These are phyloP conservation scores for Lottia scabra DNA, from an alignment of 2,888 invertebrate genomes.

Conservation along the genomic window DNA sequence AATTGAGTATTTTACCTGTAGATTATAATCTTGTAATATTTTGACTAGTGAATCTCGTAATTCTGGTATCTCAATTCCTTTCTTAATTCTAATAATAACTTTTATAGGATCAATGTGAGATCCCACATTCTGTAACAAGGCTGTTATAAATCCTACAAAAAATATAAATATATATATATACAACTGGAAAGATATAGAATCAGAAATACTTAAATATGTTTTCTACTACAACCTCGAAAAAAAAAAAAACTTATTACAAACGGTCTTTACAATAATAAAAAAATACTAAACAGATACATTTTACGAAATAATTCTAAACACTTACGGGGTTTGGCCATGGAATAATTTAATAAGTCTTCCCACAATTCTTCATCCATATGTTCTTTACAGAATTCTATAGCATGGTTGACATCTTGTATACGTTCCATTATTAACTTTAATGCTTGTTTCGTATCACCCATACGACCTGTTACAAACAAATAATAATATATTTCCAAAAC, in stretches of 20 bases:
- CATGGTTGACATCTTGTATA: constrained; percentile 89
- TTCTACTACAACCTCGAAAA: too few relatives aligned
- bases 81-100: constrained; percentile 83
- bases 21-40: constrained; percentile 94
- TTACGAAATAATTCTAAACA: too few relatives aligned
- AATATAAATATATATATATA: constrained; percentile 9
- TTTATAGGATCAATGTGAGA: constrained; percentile 87
- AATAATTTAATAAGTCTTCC: constrained; percentile 88
- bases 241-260: too few relatives aligned
- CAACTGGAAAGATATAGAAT: too few relatives aligned
- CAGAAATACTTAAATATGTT: too few relatives aligned
- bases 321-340: constrained; percentile 85
- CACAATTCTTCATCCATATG: constrained; percentile 94
- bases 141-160: constrained; percentile 77
- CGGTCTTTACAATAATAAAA: too few relatives aligned
- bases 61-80: constrained; percentile 87
- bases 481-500: too few relatives aligned
- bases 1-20: constrained; percentile 75
- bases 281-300: too few relatives aligned
- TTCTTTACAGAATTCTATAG: constrained; percentile 96
- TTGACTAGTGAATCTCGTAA: constrained; percentile 91
- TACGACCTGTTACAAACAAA: constrained; percentile 72
- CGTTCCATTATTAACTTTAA: constrained; percentile 87
- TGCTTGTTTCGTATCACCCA: constrained; percentile 92
- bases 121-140: constrained; percentile 80